Evolutionary conservation across 2,888 invertebrate species (phyloP), one percentile per base, ranked within the genome.

Genomic region (Galeopsomyia nigrocyanea): DNA sequence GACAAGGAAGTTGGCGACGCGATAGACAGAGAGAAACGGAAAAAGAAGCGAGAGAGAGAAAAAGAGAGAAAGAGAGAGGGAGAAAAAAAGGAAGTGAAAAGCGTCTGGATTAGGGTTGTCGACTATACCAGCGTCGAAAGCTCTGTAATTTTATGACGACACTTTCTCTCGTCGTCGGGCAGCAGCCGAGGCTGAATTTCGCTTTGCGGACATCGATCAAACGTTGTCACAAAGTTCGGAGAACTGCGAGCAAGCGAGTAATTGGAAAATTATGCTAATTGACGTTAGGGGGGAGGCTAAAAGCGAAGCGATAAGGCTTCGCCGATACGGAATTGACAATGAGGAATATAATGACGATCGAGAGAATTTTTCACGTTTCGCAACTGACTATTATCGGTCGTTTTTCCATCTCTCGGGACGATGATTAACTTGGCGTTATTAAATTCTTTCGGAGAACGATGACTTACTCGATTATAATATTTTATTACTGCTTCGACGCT

Each of bases 211-310:
- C 64, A 68, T 68, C 68, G 65, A 71, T 74, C 74, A 68, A 74
- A 65, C 51, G 66, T 39, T 65, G 66, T 65, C 62, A 66, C 7
- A 47, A 68, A 65, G 68, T 71, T 71, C 65, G 51, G 53, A 57
- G 69, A 70, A 67, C 64, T 26, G 63, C 13, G 21, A 7, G 39
- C 7, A 3, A 39, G 39, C 39, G 65, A 68, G 68, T 68, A 71
- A 74, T 68, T 66, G 68, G 74, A 62, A 74, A 68, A 71, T 74
- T 71, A 71, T 62, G 74, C 58, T 74, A 71, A 74, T 74, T 62
- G 71, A 68, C 65, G 14, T 61, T 68, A 21, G n/a, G n/a, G n/a
- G n/a, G n/a, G n/a, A n/a, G n/a, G 56, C 55, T 10, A 3, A 26
- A 26, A 1, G 39, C 39, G 39, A 39, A n/a, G 6, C 21, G 71